Base-by-base conservation (phyloP, 2,113 vertebrate genomes). In the Syngnathus typhle region DNA sequence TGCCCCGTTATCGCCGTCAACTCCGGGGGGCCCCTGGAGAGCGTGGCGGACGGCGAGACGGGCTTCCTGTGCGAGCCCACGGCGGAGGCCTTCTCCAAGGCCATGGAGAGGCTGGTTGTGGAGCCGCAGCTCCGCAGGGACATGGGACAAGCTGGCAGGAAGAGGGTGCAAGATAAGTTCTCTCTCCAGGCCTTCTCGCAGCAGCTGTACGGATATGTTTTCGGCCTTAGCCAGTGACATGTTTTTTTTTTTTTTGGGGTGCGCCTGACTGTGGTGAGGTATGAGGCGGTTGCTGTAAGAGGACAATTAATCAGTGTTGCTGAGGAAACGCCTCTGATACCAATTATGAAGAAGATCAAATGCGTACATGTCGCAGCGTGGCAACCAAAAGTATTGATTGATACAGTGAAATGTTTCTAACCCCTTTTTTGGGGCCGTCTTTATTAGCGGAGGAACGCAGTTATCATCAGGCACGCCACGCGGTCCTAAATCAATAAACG, bases 1-100 rank as follows among this genome's bases (percentile, higher is more conserved):
- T 95, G 95, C 76, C 97, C 97, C 0, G 95, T 99, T 78, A 89
- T 99, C 32, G 95, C 95, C 0, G 96, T 95, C 60, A 95, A 94
- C 84, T 97, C 96, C 0, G 97, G 97, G 0, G 97, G 97, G 0
- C 97, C 97, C 43, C 83, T 98, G 82, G 97, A 99, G 86, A 95
- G 96, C 5, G 36, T 99, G 18, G 81, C 84, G 15, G 89, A 97
- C 19, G 90, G 88, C 0, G 86, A 95, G 78, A 98, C 97, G 0
- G 97, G 96, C 32, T 98, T 96, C 83, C 86, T 99, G 39, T 95
- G 95, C 60, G 88, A 94, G 73, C 92, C 96, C 71, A 84, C 91
- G 4, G 92, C 95, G 0, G 84, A 84, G 0, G 81, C 84, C 58
- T 99, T 98, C 60, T 92, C 95, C 16, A 84, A 92, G 75, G 94